Percentiles rank a stretch among this genome's conserved stretches.
Conservation (phyloP, 2,888 invertebrate genomes). For the Hypolimnas misippus region DNA sequence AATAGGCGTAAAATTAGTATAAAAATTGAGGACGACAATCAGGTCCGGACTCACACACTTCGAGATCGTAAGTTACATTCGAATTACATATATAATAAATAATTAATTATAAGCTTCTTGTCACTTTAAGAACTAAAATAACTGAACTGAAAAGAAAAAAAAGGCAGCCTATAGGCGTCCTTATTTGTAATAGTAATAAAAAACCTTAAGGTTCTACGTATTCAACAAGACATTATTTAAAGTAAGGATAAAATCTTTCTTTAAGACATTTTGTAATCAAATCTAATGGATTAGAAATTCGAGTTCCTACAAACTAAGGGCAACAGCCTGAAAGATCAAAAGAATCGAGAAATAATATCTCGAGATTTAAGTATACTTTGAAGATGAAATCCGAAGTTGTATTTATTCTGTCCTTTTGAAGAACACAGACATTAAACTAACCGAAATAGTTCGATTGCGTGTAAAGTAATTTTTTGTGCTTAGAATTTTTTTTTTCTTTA, state of each 20-base stretch:
- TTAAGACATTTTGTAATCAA: constrained; percentile 17
- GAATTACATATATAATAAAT: too few species aligned
- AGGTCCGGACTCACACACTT: too few species aligned
- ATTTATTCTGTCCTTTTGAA: constrained; percentile 11
- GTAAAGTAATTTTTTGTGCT: background rate
- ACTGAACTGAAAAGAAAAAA: too few species aligned
- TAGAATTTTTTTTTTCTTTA: too few species aligned
- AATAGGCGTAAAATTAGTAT: too few species aligned
- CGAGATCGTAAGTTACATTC: too few species aligned
- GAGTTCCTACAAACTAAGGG: constrained; percentile 23
- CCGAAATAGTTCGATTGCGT: constrained; percentile 15
- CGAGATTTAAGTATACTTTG: constrained; percentile 8
- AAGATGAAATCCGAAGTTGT: constrained; percentile 1
- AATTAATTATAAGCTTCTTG: too few species aligned
- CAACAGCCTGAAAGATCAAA: constrained; percentile 15
- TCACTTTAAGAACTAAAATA: too few species aligned
- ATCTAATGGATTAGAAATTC: constrained; percentile 19
- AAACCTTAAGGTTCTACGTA: too few species aligned
- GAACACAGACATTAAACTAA: constrained; percentile 2
- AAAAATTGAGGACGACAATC: too few species aligned
- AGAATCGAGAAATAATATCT: constrained; percentile 18
- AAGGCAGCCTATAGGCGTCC: too few species aligned
- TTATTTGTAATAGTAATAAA: too few species aligned
- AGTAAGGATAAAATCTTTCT: constrained; percentile 1
- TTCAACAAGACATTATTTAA: background rate